These are phyloP conservation scores for Epistrophe grossulariae DNA, from an alignment of 2,888 invertebrate species.

Conservation along the genomic window DNA sequence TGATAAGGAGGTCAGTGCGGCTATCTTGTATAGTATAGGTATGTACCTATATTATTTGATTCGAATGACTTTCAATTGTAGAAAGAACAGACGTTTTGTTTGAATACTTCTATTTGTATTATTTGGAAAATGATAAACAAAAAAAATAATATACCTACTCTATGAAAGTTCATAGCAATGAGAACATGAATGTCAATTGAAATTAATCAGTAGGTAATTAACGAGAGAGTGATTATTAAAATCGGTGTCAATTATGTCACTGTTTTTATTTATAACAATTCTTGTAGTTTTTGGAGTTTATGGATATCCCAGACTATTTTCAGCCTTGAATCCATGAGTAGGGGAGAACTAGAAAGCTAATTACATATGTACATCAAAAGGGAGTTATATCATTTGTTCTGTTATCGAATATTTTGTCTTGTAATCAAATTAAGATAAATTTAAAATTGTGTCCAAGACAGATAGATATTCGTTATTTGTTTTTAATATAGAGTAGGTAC, in stretches of 20 bases:
- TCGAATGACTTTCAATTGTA: neutral
- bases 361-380: too few species aligned
- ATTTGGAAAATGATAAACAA: neutral
- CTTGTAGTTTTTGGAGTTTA: neutral
- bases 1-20: constrained; percentile 39
- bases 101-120: neutral
- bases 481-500: too few species aligned
- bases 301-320: neutral
- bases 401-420: too few species aligned
- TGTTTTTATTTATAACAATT: neutral
- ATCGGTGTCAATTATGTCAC: neutral
- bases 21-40: constrained; percentile 21
- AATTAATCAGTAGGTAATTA: constrained; percentile 20
- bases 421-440: too few species aligned
- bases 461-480: too few species aligned
- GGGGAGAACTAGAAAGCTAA: too few species aligned
- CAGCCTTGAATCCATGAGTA: neutral
- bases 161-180: neutral
- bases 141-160: neutral
- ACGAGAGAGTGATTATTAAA: neutral
- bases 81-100: constrained; percentile 13
- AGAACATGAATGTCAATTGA: neutral
- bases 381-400: too few species aligned
- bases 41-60: neutral
- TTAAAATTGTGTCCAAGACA: too few species aligned